These are phyloP conservation scores for Aptenodytes forsteri DNA, from an alignment of 2,113 vertebrate species.

Conservation along the genomic window DNA sequence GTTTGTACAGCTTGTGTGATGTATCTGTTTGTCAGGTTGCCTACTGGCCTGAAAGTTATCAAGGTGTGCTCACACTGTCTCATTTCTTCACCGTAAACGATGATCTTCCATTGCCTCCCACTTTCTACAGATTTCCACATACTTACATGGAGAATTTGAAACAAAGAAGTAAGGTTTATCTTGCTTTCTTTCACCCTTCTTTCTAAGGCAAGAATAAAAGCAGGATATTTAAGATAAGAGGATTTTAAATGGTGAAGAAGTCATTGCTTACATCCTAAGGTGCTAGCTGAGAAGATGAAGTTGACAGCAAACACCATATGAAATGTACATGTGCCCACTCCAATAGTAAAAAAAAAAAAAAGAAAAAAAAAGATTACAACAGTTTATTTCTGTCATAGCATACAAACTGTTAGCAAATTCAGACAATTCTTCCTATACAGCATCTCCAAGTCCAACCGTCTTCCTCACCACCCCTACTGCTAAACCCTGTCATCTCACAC, in stretches of 20 bases:
- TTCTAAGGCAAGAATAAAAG: neutral
- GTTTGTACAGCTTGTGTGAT: neutral
- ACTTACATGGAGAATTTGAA: neutral
- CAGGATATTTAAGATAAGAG: neutral
- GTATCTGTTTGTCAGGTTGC: neutral
- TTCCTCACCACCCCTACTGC: conserved; percentile 32
- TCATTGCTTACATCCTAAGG: conserved; percentile 41
- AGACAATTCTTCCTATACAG: conserved; percentile 30
- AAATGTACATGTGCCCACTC: conserved; percentile 47
- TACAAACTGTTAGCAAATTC: conserved; percentile 61
- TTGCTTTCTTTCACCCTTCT: neutral
- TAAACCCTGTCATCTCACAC: conserved; percentile 58
- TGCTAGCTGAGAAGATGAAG: conserved; percentile 43
- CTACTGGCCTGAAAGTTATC: neutral
- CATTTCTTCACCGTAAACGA: neutral
- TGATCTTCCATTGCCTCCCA: neutral
- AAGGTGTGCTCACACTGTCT: neutral
- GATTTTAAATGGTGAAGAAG: conserved; percentile 12
- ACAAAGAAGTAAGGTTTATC: neutral
- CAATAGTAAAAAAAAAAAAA: neutral
- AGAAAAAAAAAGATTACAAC: neutral
- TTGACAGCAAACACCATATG: conserved; percentile 65
- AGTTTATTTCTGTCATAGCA: conserved; percentile 64
- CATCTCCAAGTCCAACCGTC: conserved; percentile 1
- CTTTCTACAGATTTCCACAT: neutral